phyloP scores from a whole-genome alignment of 2,113 vertebrate genomes.

The Setophaga coronata region DNA sequence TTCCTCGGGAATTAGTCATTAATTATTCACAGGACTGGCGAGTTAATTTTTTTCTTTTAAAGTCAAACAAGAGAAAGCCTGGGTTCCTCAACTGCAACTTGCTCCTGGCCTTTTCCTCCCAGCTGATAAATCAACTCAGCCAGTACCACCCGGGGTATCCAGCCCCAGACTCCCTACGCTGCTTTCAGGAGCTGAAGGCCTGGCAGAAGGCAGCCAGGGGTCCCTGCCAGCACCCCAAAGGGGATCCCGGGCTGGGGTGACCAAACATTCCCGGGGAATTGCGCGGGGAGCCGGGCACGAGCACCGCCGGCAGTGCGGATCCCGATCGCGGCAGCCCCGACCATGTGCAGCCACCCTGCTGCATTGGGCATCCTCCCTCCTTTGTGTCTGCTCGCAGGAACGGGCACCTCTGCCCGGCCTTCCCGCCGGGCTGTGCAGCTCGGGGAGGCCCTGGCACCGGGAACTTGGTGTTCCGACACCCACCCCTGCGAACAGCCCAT shows the following conservation, averaged over 20 bases:
- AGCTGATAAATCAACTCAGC: neutral
- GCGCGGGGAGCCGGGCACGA: fast-evolving
- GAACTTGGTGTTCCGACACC: neutral
- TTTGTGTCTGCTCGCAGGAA: neutral
- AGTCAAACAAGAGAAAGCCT: neutral
- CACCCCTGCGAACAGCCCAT: neutral
- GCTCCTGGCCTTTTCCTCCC: neutral
- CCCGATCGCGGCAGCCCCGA: neutral
- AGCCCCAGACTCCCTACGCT: neutral
- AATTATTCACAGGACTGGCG: conserved; percentile 22
- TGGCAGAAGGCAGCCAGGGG: neutral
- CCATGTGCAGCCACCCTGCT: conserved; percentile 5
- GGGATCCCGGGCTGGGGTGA: no score
- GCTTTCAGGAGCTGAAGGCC: neutral
- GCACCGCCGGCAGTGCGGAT: neutral
- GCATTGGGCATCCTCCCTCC: neutral
- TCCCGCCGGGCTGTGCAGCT: fast-evolving
- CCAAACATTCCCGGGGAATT: neutral
- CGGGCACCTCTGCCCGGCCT: neutral
- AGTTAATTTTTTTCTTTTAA: conserved; percentile 23
- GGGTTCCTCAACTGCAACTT: neutral
- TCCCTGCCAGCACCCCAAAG: fast-evolving
- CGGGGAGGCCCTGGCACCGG: fast-evolving
- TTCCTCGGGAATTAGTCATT: conserved; percentile 1
- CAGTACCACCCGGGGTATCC: neutral